These are phyloP conservation scores for Sarcophilus harrisii DNA, from an alignment of 2,797 vertebrate species.

Conservation along the genomic window DNA sequence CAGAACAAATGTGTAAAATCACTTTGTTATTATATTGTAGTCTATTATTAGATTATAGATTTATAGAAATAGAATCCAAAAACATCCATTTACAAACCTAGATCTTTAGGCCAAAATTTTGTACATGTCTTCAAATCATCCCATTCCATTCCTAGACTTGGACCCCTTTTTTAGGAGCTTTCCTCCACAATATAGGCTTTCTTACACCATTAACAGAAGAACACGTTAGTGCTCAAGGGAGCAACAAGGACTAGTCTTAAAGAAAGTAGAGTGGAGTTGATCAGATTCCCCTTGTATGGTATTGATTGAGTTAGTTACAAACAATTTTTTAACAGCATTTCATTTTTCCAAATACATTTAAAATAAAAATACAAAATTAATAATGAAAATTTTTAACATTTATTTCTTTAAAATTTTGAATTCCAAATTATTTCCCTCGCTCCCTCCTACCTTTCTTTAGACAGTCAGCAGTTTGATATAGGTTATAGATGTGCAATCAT, in stretches of 20 bases:
- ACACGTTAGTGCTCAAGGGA: neutral
- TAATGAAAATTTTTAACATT: neutral
- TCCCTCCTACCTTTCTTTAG: neutral
- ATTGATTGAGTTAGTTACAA: neutral
- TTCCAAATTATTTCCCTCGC: neutral
- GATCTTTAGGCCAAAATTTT: neutral
- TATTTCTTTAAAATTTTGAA: neutral
- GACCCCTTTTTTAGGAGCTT: neutral
- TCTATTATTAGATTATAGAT: neutral
- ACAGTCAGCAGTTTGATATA: neutral
- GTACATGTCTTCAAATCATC: neutral
- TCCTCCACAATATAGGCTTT: neutral
- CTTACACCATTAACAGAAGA: neutral
- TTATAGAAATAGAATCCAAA: neutral
- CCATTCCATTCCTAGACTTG: neutral
- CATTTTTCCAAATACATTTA: neutral
- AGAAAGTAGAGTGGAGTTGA: neutral
- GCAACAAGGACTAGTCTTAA: neutral
- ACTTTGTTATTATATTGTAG: neutral
- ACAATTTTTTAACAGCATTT: neutral
- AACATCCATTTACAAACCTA: neutral
- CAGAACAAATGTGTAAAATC: neutral
- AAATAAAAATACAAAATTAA: neutral
- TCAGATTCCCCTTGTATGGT: neutral
- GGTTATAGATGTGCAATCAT: neutral